Percentiles rank a stretch among this genome's conserved stretches.
Evolutionary conservation across 92 coral and sea anemone species (phyloP).

Genomic region (Bergia sp.): DNA sequence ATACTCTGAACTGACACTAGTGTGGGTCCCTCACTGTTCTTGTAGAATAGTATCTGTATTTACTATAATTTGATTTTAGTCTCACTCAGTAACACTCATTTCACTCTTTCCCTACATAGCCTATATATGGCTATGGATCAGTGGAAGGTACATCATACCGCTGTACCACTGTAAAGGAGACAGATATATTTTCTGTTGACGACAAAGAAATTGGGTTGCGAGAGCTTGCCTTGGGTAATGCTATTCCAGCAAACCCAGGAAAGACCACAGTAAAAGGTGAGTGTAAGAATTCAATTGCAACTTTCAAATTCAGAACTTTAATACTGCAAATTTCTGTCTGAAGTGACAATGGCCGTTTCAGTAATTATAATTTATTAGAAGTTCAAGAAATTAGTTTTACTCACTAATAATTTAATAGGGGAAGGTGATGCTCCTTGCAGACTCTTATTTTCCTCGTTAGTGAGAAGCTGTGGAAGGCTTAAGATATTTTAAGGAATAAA

Average conservation of each 20-base stretch:
- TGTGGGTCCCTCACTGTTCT: no score
- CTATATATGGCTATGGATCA: conserved; percentile 95
- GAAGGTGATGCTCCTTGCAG: no score
- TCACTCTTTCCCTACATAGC: conserved; percentile 52
- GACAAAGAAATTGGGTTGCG: conserved; percentile 92
- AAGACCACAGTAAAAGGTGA: conserved; percentile 80
- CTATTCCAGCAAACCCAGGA: conserved; percentile 85
- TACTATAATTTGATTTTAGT: background rate
- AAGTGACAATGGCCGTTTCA: no score
- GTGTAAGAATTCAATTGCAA: background rate
- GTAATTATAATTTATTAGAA: background rate
- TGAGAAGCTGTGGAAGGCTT: no score
- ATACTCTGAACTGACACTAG: no score
- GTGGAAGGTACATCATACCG: conserved; percentile 82
- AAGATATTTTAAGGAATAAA: no score
- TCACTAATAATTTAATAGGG: no score
- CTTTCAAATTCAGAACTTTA: no score
- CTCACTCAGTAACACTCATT: background rate
- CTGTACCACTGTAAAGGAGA: conserved; percentile 79
- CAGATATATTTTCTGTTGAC: conserved; percentile 90
- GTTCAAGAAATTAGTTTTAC: no score
- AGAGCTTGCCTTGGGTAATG: conserved; percentile 91
- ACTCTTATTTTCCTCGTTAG: no score
- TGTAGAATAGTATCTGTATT: no score
- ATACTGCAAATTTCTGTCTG: no score